Evolutionary conservation across 2,797 vertebrate species (phyloP), one percentile per base, ranked within the genome.

Genomic region (Dromococcyx pavoninus): DNA sequence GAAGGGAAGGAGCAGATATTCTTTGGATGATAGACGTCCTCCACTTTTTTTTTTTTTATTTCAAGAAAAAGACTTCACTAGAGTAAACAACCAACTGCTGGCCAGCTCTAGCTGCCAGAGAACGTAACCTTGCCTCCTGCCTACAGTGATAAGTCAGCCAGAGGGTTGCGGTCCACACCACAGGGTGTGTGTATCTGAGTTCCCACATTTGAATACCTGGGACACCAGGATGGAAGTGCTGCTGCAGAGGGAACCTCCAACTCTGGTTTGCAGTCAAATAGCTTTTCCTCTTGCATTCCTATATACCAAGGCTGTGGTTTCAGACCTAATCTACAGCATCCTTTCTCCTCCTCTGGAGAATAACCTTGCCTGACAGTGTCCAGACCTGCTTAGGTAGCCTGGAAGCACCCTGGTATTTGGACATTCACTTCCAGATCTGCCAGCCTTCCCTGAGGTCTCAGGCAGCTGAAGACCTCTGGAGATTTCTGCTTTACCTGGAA

Each of bases 201-300:
- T 71, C 13, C 11, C 0, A 0, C 14, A 10, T 67, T 54, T 46
- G 54, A 86, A 33, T 11, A 53, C 5, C 22, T 43, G 28, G n/a
- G 54, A 81, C 33, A 64, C 5, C 19, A 28, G 17, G 9, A 12
- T 50, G 30, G 56, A 79, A 89, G 18, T 33, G 17, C 14, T 61
- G 28, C 50, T 78, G 23, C 28, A 61, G 57, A 41, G 8, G 16
- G 33, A 91, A 69, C 19, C 4, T 27, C 4, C 17, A 56, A 50
- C 44, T 74, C 33, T 33, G 71, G 18, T 23, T 12, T 5, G 7
- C 37, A 56, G 57, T 7, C 48, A 60, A 28, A 4, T 35, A 11
- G 22, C 7, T 67, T 24, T 65, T 75, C 46, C 41, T 44, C 18
- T 41, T 60, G 16, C 22, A 27, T 65, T 62, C 16, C 51, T 43